Evolutionary conservation across 1,140 invertebrate genomes (phyloP).

Genomic region (Conopomorpha cramerella): DNA sequence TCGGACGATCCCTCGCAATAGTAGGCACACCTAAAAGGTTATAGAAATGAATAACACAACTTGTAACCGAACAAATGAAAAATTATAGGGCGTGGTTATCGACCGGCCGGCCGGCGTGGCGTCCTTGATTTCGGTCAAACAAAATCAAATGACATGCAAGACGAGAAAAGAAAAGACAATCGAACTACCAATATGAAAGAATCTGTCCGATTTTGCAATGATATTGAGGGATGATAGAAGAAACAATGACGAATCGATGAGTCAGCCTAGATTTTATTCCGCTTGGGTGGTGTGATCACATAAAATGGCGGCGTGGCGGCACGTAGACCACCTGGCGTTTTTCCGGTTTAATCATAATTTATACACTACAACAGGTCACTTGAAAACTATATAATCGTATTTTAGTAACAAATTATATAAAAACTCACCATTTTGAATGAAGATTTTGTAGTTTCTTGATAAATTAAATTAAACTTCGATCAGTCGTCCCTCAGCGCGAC

Average conservation of each 20-base stretch:
- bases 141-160: too few species aligned
- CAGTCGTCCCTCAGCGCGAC: background rate
- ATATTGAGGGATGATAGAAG: too few species aligned
- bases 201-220: background rate
- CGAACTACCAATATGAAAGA: background rate
- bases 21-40: too few species aligned
- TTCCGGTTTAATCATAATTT: too few species aligned
- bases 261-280: background rate
- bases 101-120: background rate
- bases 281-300: background rate
- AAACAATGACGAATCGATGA: background rate
- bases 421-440: conserved; percentile 1
- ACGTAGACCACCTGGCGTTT: too few species aligned
- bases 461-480: background rate
- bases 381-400: background rate
- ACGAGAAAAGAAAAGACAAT: too few species aligned
- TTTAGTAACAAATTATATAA: background rate
- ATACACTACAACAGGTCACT: too few species aligned
- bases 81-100: too few species aligned
- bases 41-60: too few species aligned
- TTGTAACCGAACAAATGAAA: too few species aligned
- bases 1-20: too few species aligned
- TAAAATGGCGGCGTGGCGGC: background rate
- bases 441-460: background rate
- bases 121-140: background rate